phyloP scores from a whole-genome alignment of 1,140 invertebrate genomes.

The Ctenoplectra terminalis region DNA sequence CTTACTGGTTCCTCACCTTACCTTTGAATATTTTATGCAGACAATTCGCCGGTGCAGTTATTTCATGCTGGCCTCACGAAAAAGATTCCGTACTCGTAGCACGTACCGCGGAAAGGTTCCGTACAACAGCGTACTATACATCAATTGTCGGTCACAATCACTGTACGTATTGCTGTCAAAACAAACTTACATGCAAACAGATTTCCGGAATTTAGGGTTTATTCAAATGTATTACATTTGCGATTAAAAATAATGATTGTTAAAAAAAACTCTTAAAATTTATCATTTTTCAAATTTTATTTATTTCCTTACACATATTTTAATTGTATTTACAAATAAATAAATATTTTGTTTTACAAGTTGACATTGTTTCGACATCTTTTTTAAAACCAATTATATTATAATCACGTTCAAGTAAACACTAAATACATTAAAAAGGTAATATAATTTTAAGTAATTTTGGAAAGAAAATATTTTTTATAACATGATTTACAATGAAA shows the following conservation, averaged over 20 bases:
- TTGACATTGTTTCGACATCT: too few species aligned
- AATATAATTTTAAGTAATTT: too few species aligned
- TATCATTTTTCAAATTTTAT: not conserved
- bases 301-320: not conserved
- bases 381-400: too few species aligned
- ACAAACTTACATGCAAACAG: conserved; percentile 32
- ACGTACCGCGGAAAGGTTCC: conserved; percentile 70
- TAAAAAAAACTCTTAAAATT: not conserved
- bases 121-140: conserved; percentile 43
- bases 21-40: conserved; percentile 81
- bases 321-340: not conserved
- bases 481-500: too few species aligned
- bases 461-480: too few species aligned
- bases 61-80: conserved; percentile 76
- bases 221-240: too few species aligned
- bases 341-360: too few species aligned
- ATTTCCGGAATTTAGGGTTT: conserved; percentile 16
- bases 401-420: too few species aligned
- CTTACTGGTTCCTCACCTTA: conserved; percentile 73
- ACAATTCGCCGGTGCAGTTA: conserved; percentile 82
- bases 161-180: conserved; percentile 58
- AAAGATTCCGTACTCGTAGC: conserved; percentile 75
- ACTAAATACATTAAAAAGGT: too few species aligned
- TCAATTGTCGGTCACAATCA: conserved; percentile 73
- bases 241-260: too few species aligned